Evolutionary conservation across 1,140 invertebrate genomes (phyloP), one percentile per base, ranked within the genome.

Genomic region (Anastrepha obliqua): DNA sequence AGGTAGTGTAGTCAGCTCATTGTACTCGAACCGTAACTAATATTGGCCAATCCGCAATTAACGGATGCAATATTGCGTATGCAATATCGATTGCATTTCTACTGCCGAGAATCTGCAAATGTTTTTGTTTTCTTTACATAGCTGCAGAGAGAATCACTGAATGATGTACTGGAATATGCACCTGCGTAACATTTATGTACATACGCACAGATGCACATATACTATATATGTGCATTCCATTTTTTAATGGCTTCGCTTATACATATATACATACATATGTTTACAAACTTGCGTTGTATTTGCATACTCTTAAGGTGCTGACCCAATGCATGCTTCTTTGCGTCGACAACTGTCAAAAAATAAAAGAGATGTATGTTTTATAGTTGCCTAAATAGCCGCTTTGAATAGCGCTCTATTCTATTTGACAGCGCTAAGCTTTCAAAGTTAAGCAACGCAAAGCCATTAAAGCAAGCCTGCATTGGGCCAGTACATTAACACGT

Each of bases 51-150:
- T 92, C 89, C 70, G 55, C 87, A 89, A 88, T 88, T 91, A 92
- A 91, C 90, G 90, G 91, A 92, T 92, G 91, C 90, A 90, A 90
- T 90, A 90, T 92, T 92, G 91, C 91, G 91, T 90, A 92, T 89
- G 88, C 88, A 88, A 89, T 89, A 88, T 87, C 65, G 62, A 20
- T 55, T 81, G 58, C 70, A 62, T 51, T 55, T 87, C 15, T 51
- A 60, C 20, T 60, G 20, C 29, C 55, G 9, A 42, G 70, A 42
- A 70, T 59, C 42, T 29, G 65, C 29, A 39, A 44, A 20, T 15
- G 55, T 67, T 70, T 44, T 42, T 65, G 13, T 65, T 44, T 42
- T 65, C 8, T 65, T 47, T 64, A 20, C 39, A 20, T 47, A 42
- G 17, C 39, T 44, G 47, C 47, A 9, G 60, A 86, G 44, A 15